Percentiles rank a stretch among this genome's conserved stretches.
phyloP scores from a whole-genome alignment of 2,888 invertebrate species.

The Zaprionus lineosus region DNA sequence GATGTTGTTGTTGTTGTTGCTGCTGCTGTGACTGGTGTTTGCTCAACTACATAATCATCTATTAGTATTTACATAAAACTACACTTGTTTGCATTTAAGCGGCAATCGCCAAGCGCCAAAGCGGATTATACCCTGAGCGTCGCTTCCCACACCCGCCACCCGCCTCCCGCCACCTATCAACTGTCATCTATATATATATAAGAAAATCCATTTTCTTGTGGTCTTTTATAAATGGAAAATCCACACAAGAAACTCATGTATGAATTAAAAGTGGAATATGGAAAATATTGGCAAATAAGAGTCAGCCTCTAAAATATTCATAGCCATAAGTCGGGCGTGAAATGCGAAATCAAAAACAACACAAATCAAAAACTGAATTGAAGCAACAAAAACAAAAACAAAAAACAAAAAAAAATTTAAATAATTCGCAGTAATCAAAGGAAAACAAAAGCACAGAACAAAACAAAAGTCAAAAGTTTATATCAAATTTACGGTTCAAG shows the following conservation, averaged over 20 bases:
- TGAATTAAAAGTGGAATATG: constrained; percentile 17
- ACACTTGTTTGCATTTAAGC: constrained; percentile 76
- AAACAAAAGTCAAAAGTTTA: background rate
- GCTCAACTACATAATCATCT: constrained; percentile 77
- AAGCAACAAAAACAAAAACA: constrained; percentile 2
- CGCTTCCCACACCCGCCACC: no score
- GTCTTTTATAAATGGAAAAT: no score
- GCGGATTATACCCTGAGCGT: constrained; percentile 56
- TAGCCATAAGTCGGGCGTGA: constrained; percentile 17
- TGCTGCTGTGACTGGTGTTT: constrained; percentile 57
- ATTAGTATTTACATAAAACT: constrained; percentile 76
- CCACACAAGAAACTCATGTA: constrained; percentile 25
- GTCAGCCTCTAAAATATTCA: constrained; percentile 11
- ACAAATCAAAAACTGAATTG: no score
- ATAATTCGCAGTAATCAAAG: background rate
- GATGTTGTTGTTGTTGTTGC: constrained; percentile 29
- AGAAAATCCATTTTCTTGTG: no score
- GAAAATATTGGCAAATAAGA: constrained; percentile 21
- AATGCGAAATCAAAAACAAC: no score
- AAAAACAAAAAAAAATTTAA: no score
- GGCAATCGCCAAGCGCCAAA: constrained; percentile 59
- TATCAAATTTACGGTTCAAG: constrained; percentile 32
- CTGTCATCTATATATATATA: no score
- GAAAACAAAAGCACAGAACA: background rate
- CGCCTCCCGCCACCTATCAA: no score